phyloP scores from a whole-genome alignment of 2,113 vertebrate genomes.

The Crocuta crocuta region DNA sequence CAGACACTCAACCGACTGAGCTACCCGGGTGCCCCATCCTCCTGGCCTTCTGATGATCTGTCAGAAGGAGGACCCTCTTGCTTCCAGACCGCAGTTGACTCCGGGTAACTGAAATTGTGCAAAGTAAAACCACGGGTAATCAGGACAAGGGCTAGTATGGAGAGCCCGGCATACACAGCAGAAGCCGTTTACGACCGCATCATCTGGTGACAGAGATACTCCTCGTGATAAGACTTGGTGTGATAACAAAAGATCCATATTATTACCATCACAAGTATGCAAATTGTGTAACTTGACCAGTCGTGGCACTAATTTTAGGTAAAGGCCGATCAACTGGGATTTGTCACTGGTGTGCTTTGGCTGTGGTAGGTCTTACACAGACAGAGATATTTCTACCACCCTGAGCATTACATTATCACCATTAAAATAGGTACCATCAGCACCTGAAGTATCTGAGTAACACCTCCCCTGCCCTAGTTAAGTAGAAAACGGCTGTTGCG shows the following conservation, averaged over 20 bases:
- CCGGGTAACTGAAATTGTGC: background rate
- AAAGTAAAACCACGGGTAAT: background rate
- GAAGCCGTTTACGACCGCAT: background rate
- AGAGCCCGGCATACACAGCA: background rate
- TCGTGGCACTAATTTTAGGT: background rate
- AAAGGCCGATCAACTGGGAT: background rate
- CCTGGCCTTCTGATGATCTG: background rate
- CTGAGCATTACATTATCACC: background rate
- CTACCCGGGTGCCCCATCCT: no score
- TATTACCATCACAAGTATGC: background rate
- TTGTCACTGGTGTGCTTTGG: no score
- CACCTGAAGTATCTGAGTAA: background rate
- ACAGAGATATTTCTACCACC: background rate
- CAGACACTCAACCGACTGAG: no score
- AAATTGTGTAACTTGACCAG: background rate
- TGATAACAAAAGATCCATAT: background rate
- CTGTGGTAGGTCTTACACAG: background rate
- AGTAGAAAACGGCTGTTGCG: background rate
- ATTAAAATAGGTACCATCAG: background rate
- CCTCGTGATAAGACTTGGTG: background rate
- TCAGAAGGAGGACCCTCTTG: background rate
- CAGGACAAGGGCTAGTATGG: background rate
- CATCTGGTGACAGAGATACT: background rate
- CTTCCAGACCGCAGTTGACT: background rate
- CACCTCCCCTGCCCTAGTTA: no score